phyloP scores from a whole-genome alignment of 2,888 invertebrate genomes.

The Rhingia rostrata region DNA sequence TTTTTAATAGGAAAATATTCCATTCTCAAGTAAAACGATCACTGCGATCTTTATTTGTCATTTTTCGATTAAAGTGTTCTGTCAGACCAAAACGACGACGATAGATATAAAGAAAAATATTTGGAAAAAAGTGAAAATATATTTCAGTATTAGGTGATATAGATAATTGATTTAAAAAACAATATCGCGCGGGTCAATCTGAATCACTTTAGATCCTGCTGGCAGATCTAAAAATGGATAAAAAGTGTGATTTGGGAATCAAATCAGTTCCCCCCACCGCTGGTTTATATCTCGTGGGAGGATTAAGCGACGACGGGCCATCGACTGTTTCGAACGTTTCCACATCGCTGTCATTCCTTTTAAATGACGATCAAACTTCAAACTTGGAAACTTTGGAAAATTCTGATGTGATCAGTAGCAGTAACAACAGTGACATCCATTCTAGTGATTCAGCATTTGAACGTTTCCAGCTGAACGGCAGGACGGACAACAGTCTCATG shows the following conservation, averaged over 20 bases:
- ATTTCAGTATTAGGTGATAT: slow-evolving; percentile 25
- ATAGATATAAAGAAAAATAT: slow-evolving; percentile 29
- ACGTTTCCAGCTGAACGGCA: slow-evolving; percentile 42
- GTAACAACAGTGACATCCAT: slow-evolving; percentile 66
- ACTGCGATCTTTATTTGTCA: slow-evolving; percentile 68
- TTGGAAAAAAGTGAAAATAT: slow-evolving; percentile 45
- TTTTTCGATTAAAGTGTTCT: slow-evolving; percentile 60
- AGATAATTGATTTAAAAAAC: neutral
- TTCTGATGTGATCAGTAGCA: slow-evolving; percentile 66
- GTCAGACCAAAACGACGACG: slow-evolving; percentile 37
- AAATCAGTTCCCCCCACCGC: slow-evolving; percentile 47
- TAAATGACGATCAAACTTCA: slow-evolving; percentile 60
- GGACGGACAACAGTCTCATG: slow-evolving; percentile 44
- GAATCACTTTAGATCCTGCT: slow-evolving; percentile 12
- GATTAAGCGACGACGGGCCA: slow-evolving; percentile 55
- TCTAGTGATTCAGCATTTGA: slow-evolving; percentile 70
- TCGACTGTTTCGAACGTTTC: slow-evolving; percentile 18
- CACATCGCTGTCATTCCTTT: slow-evolving; percentile 42
- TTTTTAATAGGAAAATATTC: slow-evolving; percentile 59
- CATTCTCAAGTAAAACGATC: slow-evolving; percentile 69
- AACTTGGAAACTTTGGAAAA: slow-evolving; percentile 66
- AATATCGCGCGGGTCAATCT: slow-evolving; percentile 8
- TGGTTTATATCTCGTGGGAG: slow-evolving; percentile 65
- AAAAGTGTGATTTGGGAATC: slow-evolving; percentile 53
- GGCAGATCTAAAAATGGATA: slow-evolving; percentile 52